phyloP scores from a whole-genome alignment of 2,797 vertebrate genomes.

The Phoeniculus purpureus region DNA sequence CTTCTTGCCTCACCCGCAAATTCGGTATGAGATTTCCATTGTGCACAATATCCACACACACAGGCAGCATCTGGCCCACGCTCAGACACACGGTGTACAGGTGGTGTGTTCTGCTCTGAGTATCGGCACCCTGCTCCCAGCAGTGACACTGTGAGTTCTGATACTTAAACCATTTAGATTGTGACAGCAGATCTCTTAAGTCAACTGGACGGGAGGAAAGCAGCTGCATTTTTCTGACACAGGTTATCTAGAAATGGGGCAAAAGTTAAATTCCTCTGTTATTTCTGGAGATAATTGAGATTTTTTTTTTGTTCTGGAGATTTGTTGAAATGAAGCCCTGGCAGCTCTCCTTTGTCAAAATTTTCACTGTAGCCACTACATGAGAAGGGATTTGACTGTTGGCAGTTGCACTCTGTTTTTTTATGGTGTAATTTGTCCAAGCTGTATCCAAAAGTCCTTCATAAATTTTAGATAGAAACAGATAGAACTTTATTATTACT shows the following conservation, averaged over 20 bases:
- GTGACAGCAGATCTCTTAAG: not conserved
- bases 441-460: not conserved
- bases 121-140: not conserved
- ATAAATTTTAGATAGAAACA: not conserved
- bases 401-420: not conserved
- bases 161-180: not conserved
- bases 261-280: not conserved
- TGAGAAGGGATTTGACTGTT: not conserved
- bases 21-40: not conserved
- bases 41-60: rapidly evolving
- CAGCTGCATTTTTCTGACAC: not conserved
- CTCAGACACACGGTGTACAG: not conserved
- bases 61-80: not conserved
- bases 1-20: not conserved
- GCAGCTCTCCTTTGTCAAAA: not conserved
- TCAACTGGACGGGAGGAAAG: not conserved
- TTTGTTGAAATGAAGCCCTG: not conserved
- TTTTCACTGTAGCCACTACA: not conserved
- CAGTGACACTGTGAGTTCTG: not conserved
- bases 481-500: not conserved
- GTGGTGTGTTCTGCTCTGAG: not conserved
- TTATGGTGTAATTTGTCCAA: not conserved
- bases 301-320: not conserved
- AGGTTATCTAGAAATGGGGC: not conserved
- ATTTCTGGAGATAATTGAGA: not conserved